Conservation (phyloP, 2,888 invertebrate species). For the Matsumyia berberina region DNA sequence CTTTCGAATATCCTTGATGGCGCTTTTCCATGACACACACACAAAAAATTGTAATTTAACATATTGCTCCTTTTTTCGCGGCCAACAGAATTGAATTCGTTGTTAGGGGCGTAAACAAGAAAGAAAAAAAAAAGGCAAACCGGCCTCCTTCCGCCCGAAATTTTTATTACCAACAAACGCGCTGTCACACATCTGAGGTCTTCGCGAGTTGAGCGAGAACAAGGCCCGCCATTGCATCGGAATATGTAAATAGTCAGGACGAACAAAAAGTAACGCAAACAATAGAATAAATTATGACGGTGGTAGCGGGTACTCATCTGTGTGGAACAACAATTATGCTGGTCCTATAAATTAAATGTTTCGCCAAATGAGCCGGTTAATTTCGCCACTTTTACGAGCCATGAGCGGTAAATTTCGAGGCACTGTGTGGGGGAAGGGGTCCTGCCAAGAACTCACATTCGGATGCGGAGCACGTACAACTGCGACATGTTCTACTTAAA, state of each 20-base stretch:
- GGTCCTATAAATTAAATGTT: conserved; percentile 69
- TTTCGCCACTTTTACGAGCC: conserved; percentile 71
- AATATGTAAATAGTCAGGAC: conserved; percentile 53
- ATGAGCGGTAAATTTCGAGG: conserved; percentile 23
- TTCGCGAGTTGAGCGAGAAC: conserved; percentile 13
- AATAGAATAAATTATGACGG: conserved; percentile 53
- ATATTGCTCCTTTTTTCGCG: conserved; percentile 25
- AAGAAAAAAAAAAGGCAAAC: conserved; percentile 5
- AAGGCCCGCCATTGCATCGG: conserved; percentile 25
- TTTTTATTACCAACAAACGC: conserved; percentile 30
- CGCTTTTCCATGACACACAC: neutral
- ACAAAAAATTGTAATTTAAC: conserved; percentile 31
- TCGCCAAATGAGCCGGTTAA: conserved; percentile 71
- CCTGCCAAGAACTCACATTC: conserved; percentile 36
- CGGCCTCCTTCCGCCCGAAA: neutral
- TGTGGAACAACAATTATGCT: conserved; percentile 60
- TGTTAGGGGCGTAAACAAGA: conserved; percentile 8
- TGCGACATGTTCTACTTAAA: conserved; percentile 69
- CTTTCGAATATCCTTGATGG: conserved; percentile 53
- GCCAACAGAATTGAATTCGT: conserved; percentile 3
- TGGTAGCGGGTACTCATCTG: conserved; percentile 31
- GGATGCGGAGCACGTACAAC: conserved; percentile 65
- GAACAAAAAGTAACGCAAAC: conserved; percentile 31
- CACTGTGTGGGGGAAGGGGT: neutral
- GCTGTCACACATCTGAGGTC: conserved; percentile 33